Percentiles rank a stretch among this genome's conserved stretches.
phyloP scores from a whole-genome alignment of 2,797 vertebrate genomes.

The Vireo griseus region DNA sequence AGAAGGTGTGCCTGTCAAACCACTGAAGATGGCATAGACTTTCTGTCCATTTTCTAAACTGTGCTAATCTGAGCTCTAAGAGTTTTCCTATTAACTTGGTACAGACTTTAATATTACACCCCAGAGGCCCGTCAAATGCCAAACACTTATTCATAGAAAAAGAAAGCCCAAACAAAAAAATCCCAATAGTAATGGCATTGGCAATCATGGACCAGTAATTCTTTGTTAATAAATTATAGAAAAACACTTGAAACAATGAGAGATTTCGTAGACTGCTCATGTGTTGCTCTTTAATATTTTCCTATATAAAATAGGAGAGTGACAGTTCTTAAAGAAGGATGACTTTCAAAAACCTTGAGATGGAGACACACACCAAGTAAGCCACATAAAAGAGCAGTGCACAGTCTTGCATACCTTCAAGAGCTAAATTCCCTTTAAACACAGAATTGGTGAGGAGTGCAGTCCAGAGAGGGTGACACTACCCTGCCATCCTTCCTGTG shows the following conservation, averaged over 20 bases:
- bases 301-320: not conserved
- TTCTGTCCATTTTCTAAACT: not conserved
- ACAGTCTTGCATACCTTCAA: not conserved
- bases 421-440: not conserved
- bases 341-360: not conserved
- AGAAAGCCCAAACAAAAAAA: not conserved
- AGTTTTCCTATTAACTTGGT: not conserved
- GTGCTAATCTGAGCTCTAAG: not conserved
- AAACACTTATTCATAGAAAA: not conserved
- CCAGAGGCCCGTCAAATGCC: not conserved
- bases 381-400: fast-evolving
- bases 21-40: not conserved
- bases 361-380: fast-evolving
- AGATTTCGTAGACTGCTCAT: not conserved
- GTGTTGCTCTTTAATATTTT: not conserved
- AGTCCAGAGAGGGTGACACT: fast-evolving
- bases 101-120: not conserved
- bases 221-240: not conserved
- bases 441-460: not conserved
- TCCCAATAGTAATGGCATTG: not conserved
- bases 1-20: not conserved
- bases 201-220: not conserved
- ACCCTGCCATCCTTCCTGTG: not conserved
- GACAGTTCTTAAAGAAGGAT: not conserved
- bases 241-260: not conserved